Base-by-base conservation (phyloP, 2,797 vertebrate species). In the Melanotaenia parkinsoni region DNA sequence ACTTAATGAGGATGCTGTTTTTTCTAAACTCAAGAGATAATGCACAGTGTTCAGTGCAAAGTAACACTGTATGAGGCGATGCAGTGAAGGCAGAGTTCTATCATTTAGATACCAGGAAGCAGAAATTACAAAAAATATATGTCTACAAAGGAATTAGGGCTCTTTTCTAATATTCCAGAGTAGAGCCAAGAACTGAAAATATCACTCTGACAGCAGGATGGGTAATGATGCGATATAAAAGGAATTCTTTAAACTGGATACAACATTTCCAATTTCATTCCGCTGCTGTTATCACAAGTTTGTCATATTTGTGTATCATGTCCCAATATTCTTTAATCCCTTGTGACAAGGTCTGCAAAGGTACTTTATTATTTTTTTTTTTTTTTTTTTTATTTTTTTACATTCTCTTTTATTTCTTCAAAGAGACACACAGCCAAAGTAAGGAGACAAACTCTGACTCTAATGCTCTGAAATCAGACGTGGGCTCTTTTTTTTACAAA, bases 281-380 rank as follows among this genome's bases (percentile, higher is more conserved):
- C 81, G 74, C 86, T 83, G 84, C 69, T 64, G 86, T 84, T 91
- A 92, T 91, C 89, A 81, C 51, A 38, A 61, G 65, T 88, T 91
- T 89, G 85, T 91, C 89, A 86, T 81, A 88, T 91, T 91, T 86
- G 76, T 85, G 77, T 84, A 89, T 87, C 79, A 65, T 82, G 81
- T 90, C 72, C 72, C 83, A 79, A 74, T 82, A 63, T 75, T 86
- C 63, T 88, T 86, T 89, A 91, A 93, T 89, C 89, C 86, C 76
- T 38, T 51, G 57, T 90, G 88, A 92, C 88, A 89, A 85, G 67
- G 76, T 88, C 78, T 84, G 81, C 61, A 78, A 86, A 82, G 81
- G 33, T 76, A 77, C 70, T 76, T 86, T 80, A 2, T 86, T 80
- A 2, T 13, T 10, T 22, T 4, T 5, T 51, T 51, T 51, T 24